Evolutionary conservation across 2,797 vertebrate species (phyloP), one percentile per base, ranked within the genome.

Genomic region (Lemur catta): DNA sequence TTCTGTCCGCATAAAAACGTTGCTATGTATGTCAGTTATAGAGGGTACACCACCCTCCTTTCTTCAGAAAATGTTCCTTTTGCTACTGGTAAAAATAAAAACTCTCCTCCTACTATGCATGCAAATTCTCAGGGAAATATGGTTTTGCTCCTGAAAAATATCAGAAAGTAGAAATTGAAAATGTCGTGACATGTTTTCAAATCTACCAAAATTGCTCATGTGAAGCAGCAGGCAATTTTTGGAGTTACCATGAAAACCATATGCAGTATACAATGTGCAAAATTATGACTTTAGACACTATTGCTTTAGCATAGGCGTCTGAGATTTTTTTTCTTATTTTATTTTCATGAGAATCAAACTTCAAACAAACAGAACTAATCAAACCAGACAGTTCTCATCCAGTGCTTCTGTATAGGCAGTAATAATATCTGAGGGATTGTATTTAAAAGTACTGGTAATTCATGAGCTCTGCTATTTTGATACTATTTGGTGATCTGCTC

Each of bases 31-130:
- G 71, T 96, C 82, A 89, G 48, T 88, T 92, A 88, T 18, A 75
- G 18, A 94, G 41, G 71, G 61, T 48, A 87, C 5, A 46, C 87
- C 24, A 41, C 18, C 41, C 17, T 85, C 48, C 33, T 94, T 95
- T 95, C 65, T 91, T 92, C 46, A 89, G 74, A 94, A 95, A 96
- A 92, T 92, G 74, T 86, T 86, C 18, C 59, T 72, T 96, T 97
- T 84, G 63, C 22, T 84, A 33, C 33, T 81, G 74, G 35, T 90
- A 87, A 93, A 96, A 96, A 93, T 78, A 87, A 94, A 89, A 96
- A 76, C 81, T 76, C 30, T 92, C 46, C 35, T 92, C 30, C 79
- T 63, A 52, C 30, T 89, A 33, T 65, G 33, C 35, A 82, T 94
- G 85, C 82, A 97, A 74, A 93, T 72, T 86, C 89, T 94, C 20